These are phyloP conservation scores for Tympanoctomys barrerae DNA, from an alignment of 2,797 vertebrate genomes.

Conservation along the genomic window DNA sequence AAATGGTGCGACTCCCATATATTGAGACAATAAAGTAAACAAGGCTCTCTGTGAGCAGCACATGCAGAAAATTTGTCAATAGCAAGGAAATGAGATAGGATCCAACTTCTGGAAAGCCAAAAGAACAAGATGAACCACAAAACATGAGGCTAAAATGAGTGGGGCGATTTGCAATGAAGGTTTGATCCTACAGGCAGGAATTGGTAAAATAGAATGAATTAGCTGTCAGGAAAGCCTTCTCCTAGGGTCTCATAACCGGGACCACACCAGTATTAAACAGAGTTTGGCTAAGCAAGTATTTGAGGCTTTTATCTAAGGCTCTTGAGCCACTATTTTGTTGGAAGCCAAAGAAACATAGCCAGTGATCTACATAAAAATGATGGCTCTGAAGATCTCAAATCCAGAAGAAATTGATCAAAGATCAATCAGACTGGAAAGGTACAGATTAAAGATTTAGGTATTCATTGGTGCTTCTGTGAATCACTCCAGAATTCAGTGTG, in stretches of 20 bases:
- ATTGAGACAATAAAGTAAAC: background rate
- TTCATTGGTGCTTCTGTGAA: background rate
- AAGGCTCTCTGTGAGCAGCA: background rate
- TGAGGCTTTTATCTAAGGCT: background rate
- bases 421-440: background rate
- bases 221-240: background rate
- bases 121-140: conserved; percentile 19
- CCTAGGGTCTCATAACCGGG: background rate
- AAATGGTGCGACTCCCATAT: background rate
- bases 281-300: background rate
- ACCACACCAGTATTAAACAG: background rate
- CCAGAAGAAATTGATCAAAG: background rate
- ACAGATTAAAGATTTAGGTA: background rate
- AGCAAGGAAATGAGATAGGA: background rate
- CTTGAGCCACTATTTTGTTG: background rate
- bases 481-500: background rate
- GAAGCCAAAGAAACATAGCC: background rate
- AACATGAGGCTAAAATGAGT: background rate
- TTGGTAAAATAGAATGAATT: background rate
- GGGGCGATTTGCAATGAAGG: background rate
- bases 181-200: background rate
- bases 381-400: background rate
- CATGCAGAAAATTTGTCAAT: background rate
- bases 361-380: background rate
- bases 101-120: conserved; percentile 28